Base-by-base conservation (phyloP, 1,140 invertebrate genomes). In the Akabosia matsudoensis region DNA sequence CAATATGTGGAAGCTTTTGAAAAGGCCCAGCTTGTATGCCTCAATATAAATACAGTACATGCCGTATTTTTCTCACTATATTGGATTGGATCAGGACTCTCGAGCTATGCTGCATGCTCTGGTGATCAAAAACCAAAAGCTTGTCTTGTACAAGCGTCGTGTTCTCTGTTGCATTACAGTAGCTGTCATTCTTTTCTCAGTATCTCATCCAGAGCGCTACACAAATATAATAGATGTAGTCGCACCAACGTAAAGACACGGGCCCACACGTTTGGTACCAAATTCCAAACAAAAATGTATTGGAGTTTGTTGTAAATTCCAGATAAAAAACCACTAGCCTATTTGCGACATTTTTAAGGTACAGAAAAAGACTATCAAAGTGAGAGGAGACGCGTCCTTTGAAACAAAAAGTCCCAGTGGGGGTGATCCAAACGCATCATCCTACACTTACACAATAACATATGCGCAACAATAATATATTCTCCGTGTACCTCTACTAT, bases 331-430 rank as follows among this genome's bases (percentile, higher is more conserved):
- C n/a, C n/a, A n/a, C n/a, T n/a, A n/a, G n/a, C n/a, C n/a, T n/a
- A n/a, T n/a, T n/a, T n/a, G n/a, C n/a, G n/a, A n/a, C 14, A 61
- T 61, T 61, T 61, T 61, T 61, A 10, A n/a, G n/a, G n/a, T n/a
- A n/a, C n/a, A n/a, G n/a, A n/a, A 14, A 61, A n/a, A 61, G 22
- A 61, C 54, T 61, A n/a, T n/a, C 54, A 67, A 67, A 10, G 7
- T 31, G n/a, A 31, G 61, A 67, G 26, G 31, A 67, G 61, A 67
- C 31, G 61, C 61, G n/a, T n/a, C n/a, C n/a, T n/a, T 75, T 70
- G 61, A 45, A 33, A 75, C 74, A 75, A 75, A 75, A 74, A 75
- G 70, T 75, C 74, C 74, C 74, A 75, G 74, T 75, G 74, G 74
- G 74, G 74, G 74, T 64, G 61, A 75, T 75, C 33, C 61, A 75